These are phyloP conservation scores for Spheniscus humboldti DNA, from an alignment of 2,797 vertebrate species.

Conservation along the genomic window DNA sequence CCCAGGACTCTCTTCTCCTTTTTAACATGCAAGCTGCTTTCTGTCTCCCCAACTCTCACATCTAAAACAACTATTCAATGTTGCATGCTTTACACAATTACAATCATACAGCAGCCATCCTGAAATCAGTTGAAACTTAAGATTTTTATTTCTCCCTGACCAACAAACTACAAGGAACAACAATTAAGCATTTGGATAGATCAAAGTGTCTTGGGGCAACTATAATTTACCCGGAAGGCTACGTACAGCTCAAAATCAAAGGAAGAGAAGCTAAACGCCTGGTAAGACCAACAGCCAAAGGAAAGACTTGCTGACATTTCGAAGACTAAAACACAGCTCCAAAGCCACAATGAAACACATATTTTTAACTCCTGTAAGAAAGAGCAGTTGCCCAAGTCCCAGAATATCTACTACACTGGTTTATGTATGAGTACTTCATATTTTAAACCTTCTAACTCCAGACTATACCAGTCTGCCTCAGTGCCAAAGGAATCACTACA, in stretches of 20 bases:
- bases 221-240: background rate
- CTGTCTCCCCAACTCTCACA: background rate
- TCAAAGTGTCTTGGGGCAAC: background rate
- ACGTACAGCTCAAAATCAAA: background rate
- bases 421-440: background rate
- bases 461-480: background rate
- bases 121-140: background rate
- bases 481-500: background rate
- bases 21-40: background rate
- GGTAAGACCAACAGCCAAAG: background rate
- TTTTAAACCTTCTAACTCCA: background rate
- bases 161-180: background rate
- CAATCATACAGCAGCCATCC: background rate
- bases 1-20: background rate
- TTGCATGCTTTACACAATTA: background rate
- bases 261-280: background rate
- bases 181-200: background rate
- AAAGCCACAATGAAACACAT: background rate
- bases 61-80: background rate
- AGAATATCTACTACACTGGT: background rate
- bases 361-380: background rate
- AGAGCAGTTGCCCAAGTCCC: background rate
- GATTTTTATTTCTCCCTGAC: background rate
- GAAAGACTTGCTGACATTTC: background rate
- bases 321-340: background rate